phyloP scores from a whole-genome alignment of 2,888 invertebrate species.

The Chydorus sphaericus region DNA sequence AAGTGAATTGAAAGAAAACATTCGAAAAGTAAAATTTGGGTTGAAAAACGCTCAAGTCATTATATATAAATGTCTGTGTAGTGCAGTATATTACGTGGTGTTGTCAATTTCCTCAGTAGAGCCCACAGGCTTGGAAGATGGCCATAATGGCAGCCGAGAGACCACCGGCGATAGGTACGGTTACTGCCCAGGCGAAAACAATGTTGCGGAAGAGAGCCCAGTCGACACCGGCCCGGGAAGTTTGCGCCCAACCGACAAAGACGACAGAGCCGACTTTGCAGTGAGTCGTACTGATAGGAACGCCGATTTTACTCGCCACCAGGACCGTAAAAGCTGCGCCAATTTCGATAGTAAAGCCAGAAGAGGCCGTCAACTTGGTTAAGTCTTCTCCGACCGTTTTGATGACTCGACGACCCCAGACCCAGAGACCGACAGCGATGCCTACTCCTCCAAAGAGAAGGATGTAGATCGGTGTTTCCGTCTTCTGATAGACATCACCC shows the following conservation, averaged over 20 bases:
- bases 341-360: constrained; percentile 89
- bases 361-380: constrained; percentile 89
- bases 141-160: constrained; percentile 73
- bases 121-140: constrained; percentile 24
- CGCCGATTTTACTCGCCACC: constrained; percentile 87
- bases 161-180: constrained; percentile 81
- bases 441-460: constrained; percentile 89
- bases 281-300: constrained; percentile 95
- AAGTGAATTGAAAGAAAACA: background rate
- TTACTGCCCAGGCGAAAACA: constrained; percentile 93
- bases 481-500: constrained; percentile 63
- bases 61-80: too few relatives aligned
- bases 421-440: constrained; percentile 88
- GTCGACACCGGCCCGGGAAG: constrained; percentile 50
- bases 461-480: constrained; percentile 79
- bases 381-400: constrained; percentile 94
- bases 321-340: constrained; percentile 93
- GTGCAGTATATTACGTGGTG: too few relatives aligned
- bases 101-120: too few relatives aligned
- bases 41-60: background rate
- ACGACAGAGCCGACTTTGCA: constrained; percentile 99
- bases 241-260: constrained; percentile 73
- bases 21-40: background rate
- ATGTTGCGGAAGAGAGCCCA: constrained; percentile 78
- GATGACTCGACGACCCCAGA: constrained; percentile 91